Evolutionary conservation across 2,888 invertebrate genomes (phyloP), one percentile per base, ranked within the genome.

Genomic region (Tinea pellionella): DNA sequence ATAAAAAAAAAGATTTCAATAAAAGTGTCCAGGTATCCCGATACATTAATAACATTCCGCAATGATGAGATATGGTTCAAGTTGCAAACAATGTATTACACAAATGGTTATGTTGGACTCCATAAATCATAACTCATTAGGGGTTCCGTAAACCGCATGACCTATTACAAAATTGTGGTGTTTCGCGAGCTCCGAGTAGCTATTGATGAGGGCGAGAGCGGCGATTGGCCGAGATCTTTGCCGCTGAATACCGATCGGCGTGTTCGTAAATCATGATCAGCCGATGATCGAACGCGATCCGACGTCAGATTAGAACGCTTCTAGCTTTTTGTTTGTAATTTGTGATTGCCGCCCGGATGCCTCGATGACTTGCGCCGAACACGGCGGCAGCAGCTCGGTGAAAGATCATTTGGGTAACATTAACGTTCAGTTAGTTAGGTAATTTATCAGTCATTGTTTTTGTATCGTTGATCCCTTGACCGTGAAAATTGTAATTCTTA

Each of bases 231-330:
- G 70, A 69, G 81, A 79, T 80, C 78, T 81, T 75, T 80, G 19
- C 53, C 15, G 47, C 47, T 15, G 78, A 82, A 84, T 82, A 81
- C 74, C 80, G 78, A 72, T 69, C 75, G 75, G 69, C 76, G 77
- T 75, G 75, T 82, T 73, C 80, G 82, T 85, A 82, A 84, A 84
- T 85, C 86, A 86, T 84, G 85, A 81, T 81, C 82, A 80, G 74
- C 68, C 78, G 81, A 77, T 80, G 83, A 84, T 83, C 78, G 77
- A 71, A 70, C 75, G 69, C 73, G 84, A 84, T 84, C 75, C 75
- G 77, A 79, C 69, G 84, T 84, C 83, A 84, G 86, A 86, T 85
- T 79, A 80, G 75, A 69, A 67, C 74, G 80, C 81, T 78, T 73
- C 83, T 79, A 79, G 74, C 78, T 75, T 81, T 80, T 79, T 82